Conservation (phyloP, 2,113 vertebrate species). For the human (Homo sapiens) region DNA sequence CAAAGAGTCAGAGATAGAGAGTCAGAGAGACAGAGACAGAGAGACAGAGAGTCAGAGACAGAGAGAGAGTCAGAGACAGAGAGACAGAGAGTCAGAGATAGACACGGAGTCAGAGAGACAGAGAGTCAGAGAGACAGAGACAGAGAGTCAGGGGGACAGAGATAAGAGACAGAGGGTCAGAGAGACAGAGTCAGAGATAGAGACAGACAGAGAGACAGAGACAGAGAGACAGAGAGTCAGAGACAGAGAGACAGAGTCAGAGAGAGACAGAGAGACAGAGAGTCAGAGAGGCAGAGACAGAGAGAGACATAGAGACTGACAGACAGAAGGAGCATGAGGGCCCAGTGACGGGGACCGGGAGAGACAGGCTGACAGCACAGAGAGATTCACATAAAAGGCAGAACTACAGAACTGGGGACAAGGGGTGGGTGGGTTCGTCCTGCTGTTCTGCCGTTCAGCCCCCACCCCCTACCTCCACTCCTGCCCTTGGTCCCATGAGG, state of each 20-base stretch:
- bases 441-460: accelerated
- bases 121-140: neutral
- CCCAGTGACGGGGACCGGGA: neutral
- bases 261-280: neutral
- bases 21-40: neutral
- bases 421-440: too few relatives aligned
- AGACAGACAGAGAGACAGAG: neutral
- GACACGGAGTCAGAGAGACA: neutral
- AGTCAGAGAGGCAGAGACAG: neutral
- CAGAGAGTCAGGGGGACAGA: neutral
- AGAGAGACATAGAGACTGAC: accelerated
- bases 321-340: neutral
- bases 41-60: neutral
- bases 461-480: neutral
- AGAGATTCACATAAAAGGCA: neutral
- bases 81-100: accelerated
- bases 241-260: too few relatives aligned
- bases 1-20: too few relatives aligned
- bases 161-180: neutral
- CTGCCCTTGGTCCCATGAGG: neutral
- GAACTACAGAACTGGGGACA: neutral
- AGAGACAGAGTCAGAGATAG: too few relatives aligned
- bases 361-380: accelerated
- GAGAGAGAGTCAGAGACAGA: neutral
- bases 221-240: neutral